A percentile compares a stretch with the other conserved stretches of the same genome.
Conservation (phyloP, 1,140 invertebrate genomes). For the Scaptomyza graminum region DNA sequence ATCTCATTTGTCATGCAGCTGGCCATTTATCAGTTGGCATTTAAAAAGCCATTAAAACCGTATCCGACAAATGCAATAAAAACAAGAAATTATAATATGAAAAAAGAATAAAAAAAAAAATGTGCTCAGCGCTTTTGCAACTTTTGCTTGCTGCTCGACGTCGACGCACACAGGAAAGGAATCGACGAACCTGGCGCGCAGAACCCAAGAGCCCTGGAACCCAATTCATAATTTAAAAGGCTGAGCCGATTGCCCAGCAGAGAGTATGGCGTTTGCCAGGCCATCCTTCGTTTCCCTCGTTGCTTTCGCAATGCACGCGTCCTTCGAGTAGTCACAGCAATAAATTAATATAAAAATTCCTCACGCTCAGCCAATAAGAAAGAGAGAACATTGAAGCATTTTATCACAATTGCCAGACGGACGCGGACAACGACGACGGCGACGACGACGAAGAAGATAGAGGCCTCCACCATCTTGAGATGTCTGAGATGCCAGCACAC, state of each 20-base stretch:
- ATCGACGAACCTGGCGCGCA: slow-evolving; percentile 39
- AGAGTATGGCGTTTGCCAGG: background rate
- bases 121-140: slow-evolving; percentile 42
- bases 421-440: slow-evolving; percentile 10
- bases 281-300: background rate
- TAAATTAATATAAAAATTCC: slow-evolving; percentile 83
- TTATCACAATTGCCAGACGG: slow-evolving; percentile 63
- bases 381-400: slow-evolving; percentile 71
- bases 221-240: slow-evolving; percentile 79
- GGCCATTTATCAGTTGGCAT: slow-evolving; percentile 81
- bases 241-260: slow-evolving; percentile 51
- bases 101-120: background rate
- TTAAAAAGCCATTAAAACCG: slow-evolving; percentile 81
- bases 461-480: slow-evolving; percentile 26
- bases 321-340: slow-evolving; percentile 57
- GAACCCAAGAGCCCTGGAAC: slow-evolving; percentile 49
- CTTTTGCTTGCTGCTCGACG: slow-evolving; percentile 14
- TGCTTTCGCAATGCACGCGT: slow-evolving; percentile 7
- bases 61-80: slow-evolving; percentile 64
- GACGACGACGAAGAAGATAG: background rate
- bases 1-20: slow-evolving; percentile 79
- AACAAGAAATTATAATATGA: slow-evolving; percentile 26
- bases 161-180: slow-evolving; percentile 38
- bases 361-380: slow-evolving; percentile 81
- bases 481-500: slow-evolving; percentile 73